phyloP scores from a whole-genome alignment of 2,888 invertebrate species.

The Plagodis dolabraria region DNA sequence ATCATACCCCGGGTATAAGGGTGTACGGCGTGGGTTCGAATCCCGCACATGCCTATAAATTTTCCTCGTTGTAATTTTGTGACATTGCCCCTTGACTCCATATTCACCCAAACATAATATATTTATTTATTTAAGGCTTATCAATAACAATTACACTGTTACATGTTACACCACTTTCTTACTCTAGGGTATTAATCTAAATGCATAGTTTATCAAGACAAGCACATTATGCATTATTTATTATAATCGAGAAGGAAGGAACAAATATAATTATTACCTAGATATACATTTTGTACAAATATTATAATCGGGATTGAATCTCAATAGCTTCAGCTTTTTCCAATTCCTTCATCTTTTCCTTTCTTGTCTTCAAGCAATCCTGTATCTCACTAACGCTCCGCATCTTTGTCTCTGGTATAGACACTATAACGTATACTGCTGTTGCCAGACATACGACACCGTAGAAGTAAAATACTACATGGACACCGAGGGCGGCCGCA shows the following conservation, averaged over 20 bases:
- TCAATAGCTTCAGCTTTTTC: slow-evolving; percentile 26
- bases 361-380: slow-evolving; percentile 58
- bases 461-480: slow-evolving; percentile 65
- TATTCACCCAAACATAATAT: too few species aligned
- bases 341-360: slow-evolving; percentile 48
- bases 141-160: not conserved
- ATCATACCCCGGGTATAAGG: too few species aligned
- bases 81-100: too few species aligned
- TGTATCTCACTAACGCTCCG: slow-evolving; percentile 65
- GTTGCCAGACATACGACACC: slow-evolving; percentile 57
- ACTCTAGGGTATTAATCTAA: not conserved
- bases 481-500: slow-evolving; percentile 56
- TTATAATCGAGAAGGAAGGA: too few species aligned
- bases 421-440: slow-evolving; percentile 53
- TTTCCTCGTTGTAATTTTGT: too few species aligned
- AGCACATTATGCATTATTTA: too few species aligned
- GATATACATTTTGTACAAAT: too few species aligned
- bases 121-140: too few species aligned
- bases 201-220: too few species aligned
- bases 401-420: slow-evolving; percentile 65
- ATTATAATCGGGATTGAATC: slow-evolving; percentile 4
- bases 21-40: too few species aligned
- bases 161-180: not conserved
- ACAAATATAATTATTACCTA: too few species aligned
- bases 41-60: too few species aligned